A percentile compares a stretch with the other conserved stretches of the same genome.
Evolutionary conservation across 2,888 invertebrate species (phyloP).

Genomic region (Luperina nickerlii): DNA sequence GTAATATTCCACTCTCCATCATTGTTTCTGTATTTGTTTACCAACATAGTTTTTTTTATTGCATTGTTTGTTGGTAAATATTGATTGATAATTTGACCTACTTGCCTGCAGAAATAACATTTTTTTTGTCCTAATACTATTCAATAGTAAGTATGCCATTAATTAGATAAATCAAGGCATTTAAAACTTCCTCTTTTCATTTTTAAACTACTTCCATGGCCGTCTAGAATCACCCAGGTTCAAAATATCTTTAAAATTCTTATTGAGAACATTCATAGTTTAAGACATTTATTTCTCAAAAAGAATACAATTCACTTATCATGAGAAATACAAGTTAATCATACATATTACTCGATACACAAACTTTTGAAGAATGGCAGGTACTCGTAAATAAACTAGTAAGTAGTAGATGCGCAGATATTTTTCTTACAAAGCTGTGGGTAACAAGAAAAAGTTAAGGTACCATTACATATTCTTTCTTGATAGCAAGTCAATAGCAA

Average conservation of each 20-base stretch:
- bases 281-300: too few relatives aligned
- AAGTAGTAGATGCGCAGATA: too few relatives aligned
- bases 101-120: not conserved
- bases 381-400: too few relatives aligned
- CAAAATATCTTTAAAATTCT: not conserved
- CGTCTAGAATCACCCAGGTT: not conserved
- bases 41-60: constrained; percentile 25
- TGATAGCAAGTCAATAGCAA: too few relatives aligned
- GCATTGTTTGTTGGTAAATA: constrained; percentile 24
- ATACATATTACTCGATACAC: too few relatives aligned
- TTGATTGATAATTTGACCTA: constrained; percentile 28
- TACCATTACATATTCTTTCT: too few relatives aligned
- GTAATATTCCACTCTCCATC: constrained; percentile 11
- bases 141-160: not conserved
- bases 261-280: not conserved
- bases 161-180: not conserved
- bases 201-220: not conserved
- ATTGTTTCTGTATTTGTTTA: constrained; percentile 41
- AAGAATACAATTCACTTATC: too few relatives aligned
- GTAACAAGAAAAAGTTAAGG: too few relatives aligned
- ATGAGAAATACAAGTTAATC: too few relatives aligned
- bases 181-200: not conserved
- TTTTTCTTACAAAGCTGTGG: too few relatives aligned
- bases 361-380: too few relatives aligned
- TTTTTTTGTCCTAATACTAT: not conserved